Percentiles rank a stretch among this genome's conserved stretches.
phyloP scores from a whole-genome alignment of 1,140 invertebrate genomes.

The Bacillus rossius region DNA sequence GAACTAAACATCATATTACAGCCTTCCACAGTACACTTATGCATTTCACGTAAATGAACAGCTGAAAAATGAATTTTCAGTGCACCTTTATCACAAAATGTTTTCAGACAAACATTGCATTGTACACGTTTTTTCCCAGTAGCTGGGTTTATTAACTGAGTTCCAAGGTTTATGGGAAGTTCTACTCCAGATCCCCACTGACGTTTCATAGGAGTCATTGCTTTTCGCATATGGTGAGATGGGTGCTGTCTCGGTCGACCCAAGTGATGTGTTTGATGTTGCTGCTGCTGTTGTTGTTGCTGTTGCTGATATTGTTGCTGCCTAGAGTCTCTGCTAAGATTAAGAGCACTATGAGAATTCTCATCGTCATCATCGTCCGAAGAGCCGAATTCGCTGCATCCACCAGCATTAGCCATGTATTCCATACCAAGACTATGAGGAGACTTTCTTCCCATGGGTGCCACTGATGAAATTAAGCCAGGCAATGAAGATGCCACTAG shows the following conservation, averaged over 20 bases:
- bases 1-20: conserved; percentile 99
- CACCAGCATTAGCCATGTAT: conserved; percentile 36
- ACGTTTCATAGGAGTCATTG: conserved; percentile 82
- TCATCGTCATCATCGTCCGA: conserved; percentile 59
- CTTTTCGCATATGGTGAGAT: conserved; percentile 59
- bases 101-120: conserved; percentile 97
- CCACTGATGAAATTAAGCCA: conserved; percentile 30
- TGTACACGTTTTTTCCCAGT: conserved; percentile 95
- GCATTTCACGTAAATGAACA: conserved; percentile 98
- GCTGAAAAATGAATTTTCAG: conserved; percentile 99
- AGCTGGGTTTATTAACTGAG: conserved; percentile 85
- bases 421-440: conserved; percentile 19
- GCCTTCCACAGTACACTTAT: conserved; percentile 96
- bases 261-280: conserved; percentile 13
- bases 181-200: conserved; percentile 74
- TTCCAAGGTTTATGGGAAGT: conserved; percentile 79
- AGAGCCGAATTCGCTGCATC: conserved; percentile 47
- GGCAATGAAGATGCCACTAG: conserved; percentile 42
- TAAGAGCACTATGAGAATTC: conserved; percentile 58
- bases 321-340: conserved; percentile 41
- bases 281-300: conserved; percentile 18
- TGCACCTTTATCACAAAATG: conserved; percentile 99
- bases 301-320: conserved; percentile 5
- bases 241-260: conserved; percentile 36
- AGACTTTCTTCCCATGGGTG: conserved; percentile 37